These are phyloP conservation scores for Rhynchomys soricoides DNA, from an alignment of 2,113 vertebrate species.

Conservation along the genomic window DNA sequence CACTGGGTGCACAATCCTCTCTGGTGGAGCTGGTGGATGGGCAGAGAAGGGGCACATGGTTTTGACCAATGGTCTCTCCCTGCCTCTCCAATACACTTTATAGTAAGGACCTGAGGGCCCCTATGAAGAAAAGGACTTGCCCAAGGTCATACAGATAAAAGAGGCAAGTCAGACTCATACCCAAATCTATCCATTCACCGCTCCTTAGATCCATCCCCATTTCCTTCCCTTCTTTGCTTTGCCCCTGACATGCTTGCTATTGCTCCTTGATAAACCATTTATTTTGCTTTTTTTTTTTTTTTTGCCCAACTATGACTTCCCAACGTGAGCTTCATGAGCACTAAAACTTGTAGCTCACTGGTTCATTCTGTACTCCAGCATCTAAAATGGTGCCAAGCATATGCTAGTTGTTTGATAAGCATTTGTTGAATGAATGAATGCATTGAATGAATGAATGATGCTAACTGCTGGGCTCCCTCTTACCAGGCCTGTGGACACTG, in stretches of 20 bases:
- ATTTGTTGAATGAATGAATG: neutral
- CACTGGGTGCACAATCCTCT: slow-evolving; percentile 91
- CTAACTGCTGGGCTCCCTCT: neutral
- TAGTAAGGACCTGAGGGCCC: neutral
- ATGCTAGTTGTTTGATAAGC: neutral
- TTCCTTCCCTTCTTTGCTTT: neutral
- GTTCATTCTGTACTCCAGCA: neutral
- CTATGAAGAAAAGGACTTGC: neutral
- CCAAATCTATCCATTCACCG: neutral
- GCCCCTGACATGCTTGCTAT: neutral
- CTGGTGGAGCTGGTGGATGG: slow-evolving; percentile 88
- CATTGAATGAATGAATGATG: neutral
- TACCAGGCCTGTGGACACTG: neutral
- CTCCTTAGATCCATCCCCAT: neutral
- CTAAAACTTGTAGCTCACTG: neutral
- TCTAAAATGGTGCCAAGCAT: neutral
- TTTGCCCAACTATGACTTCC: neutral
- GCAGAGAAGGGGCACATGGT: neutral
- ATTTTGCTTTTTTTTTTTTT: neutral
- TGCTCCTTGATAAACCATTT: neutral
- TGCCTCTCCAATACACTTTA: neutral
- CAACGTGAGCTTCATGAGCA: neutral
- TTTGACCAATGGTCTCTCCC: neutral
- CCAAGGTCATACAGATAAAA: neutral
- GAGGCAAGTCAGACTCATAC: neutral